phyloP scores from a whole-genome alignment of 2,888 invertebrate genomes.

The Rhopalosiphum nymphaeae region DNA sequence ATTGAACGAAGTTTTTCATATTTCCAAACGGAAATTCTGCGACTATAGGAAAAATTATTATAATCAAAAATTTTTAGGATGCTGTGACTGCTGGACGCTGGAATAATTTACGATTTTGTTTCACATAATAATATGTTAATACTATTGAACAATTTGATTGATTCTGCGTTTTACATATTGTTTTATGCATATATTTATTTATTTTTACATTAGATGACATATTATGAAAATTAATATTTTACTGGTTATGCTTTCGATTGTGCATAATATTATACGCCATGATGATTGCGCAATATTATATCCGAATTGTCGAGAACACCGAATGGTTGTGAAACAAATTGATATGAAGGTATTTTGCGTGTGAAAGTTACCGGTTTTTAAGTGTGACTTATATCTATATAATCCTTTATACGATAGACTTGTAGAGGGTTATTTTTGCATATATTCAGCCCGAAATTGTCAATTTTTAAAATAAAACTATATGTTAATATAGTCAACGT shows the following conservation, averaged over 20 bases:
- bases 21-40: not conserved
- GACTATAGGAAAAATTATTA: not conserved
- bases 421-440: not conserved
- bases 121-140: not conserved
- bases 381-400: not conserved
- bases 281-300: conserved; percentile 8
- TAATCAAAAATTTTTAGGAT: not conserved
- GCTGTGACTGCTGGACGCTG: not conserved
- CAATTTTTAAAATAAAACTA: not conserved
- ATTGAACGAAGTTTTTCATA: not conserved
- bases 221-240: conserved; percentile 21
- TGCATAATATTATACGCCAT: not conserved
- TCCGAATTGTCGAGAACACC: conserved; percentile 6
- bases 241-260: conserved; percentile 14
- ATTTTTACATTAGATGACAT: conserved; percentile 21
- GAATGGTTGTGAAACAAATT: not conserved
- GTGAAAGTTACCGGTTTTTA: conserved; percentile 53
- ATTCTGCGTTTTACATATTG: not conserved
- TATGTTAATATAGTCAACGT: not conserved
- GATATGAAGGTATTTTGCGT: not conserved
- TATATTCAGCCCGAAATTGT: not conserved
- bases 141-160: not conserved
- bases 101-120: not conserved
- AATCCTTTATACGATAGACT: not conserved
- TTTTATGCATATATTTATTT: not conserved